Base-by-base conservation (phyloP, 2,888 invertebrate genomes). In the Lasioglossum vierecki region DNA sequence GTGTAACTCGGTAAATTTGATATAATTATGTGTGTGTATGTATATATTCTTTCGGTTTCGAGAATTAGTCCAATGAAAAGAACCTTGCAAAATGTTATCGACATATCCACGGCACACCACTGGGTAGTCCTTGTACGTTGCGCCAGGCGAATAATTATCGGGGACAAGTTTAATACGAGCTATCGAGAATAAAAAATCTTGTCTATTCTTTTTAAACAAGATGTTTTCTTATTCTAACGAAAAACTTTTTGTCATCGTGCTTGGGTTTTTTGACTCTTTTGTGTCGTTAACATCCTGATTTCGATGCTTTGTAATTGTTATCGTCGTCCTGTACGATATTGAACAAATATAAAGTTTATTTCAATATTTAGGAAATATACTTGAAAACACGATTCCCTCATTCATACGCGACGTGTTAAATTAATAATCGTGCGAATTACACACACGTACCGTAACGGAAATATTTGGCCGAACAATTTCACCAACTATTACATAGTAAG, bases 21-120 rank as follows among this genome's bases (percentile, higher is more conserved):
- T 84, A 80, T 85, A 86, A 81, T 53, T 80, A 72, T 73, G 77
- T 80, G 82, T 63, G 63, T 85, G 89, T 89, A 87, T 70, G 83
- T 57, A 83, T 84, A 84, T 85, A 83, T 87, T 90, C 80, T 79
- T 71, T 72, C 77, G 79, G 83, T 77, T 79, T 80, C 30, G 41
- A 86, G 57, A 82, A 88, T 86, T 88, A 90, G 80, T 66, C 46
- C 71, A 86, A 80, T 87, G 18, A 75, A 80, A 39, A 74, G 15
- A 86, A 66, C 73, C 39, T 79, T 73, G 72, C 63, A 83, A 79
- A 66, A 72, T 30, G 57, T 63, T 76, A 76, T 74, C 49, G 66
- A 76, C 63, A 30, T 11, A 30, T 11, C 39, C 44, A n/a, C n/a
- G 70, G 9, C 66, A 1, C 11, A 39, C 53, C 57, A n/a, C 57